phyloP scores from a whole-genome alignment of 1,140 invertebrate genomes.

The Pachypeltis micranthus region DNA sequence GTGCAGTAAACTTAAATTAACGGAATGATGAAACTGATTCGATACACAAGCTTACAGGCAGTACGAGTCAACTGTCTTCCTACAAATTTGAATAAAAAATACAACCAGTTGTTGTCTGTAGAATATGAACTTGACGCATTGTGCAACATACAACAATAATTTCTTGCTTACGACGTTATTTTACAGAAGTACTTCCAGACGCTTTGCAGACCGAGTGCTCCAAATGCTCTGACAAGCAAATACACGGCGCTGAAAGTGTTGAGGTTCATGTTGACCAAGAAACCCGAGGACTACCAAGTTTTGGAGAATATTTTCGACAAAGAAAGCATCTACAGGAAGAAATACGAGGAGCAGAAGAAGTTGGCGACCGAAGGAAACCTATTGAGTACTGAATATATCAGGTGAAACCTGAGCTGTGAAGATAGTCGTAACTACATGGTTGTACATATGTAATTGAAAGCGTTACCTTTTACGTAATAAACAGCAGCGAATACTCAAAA shows the following conservation, averaged over 20 bases:
- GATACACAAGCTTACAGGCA: too few relatives aligned
- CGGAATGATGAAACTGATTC: too few relatives aligned
- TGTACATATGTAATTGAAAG: too few relatives aligned
- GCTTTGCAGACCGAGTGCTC: constrained; percentile 46
- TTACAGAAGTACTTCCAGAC: constrained; percentile 31
- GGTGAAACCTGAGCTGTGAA: not conserved
- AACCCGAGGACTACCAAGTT: constrained; percentile 22
- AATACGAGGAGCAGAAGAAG: not conserved
- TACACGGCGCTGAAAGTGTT: constrained; percentile 35
- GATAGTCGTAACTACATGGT: not conserved
- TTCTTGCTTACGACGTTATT: too few relatives aligned
- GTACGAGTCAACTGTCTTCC: too few relatives aligned
- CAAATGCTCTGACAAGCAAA: constrained; percentile 49
- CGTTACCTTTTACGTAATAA: too few relatives aligned
- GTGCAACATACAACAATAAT: too few relatives aligned
- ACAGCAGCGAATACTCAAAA: too few relatives aligned
- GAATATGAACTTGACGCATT: too few relatives aligned
- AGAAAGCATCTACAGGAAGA: constrained; percentile 20
- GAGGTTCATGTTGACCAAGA: constrained; percentile 23
- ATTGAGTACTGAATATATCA: not conserved
- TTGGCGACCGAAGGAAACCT: not conserved
- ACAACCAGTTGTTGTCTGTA: too few relatives aligned
- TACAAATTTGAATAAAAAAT: too few relatives aligned
- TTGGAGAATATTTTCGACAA: constrained; percentile 27
- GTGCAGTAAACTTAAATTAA: too few relatives aligned